A percentile compares a stretch with the other conserved stretches of the same genome.
Conservation (phyloP, 2,888 invertebrate genomes). For the Sinopyrophorus schimmeli region DNA sequence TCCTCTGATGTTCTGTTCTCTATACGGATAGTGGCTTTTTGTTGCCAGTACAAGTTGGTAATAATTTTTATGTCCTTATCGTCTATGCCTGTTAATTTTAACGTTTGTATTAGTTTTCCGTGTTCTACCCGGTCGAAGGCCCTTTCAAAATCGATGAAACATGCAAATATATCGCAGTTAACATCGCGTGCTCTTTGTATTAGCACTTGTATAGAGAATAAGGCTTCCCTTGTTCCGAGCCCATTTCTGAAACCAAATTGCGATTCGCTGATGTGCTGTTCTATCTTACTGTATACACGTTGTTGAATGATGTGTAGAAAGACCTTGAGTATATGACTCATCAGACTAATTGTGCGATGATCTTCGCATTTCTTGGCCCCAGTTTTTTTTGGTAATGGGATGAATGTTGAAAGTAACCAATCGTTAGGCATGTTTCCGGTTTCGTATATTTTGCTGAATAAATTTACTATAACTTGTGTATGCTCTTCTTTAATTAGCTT, state of each 20-base stretch:
- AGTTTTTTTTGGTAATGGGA: neutral
- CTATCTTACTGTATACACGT: conserved; percentile 2
- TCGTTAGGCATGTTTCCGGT: conserved; percentile 1
- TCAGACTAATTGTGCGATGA: conserved; percentile 1
- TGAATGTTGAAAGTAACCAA: conserved; percentile 4
- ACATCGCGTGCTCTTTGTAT: neutral
- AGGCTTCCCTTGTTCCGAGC: neutral
- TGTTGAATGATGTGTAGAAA: conserved; percentile 4
- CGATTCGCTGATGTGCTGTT: conserved; percentile 12
- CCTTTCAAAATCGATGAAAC: neutral
- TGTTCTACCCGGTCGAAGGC: neutral
- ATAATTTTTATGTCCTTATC: neutral
- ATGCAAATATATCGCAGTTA: conserved; percentile 1
- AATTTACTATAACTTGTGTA: neutral
- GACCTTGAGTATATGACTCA: conserved; percentile 5
- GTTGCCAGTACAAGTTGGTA: conserved; percentile 3
- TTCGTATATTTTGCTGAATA: neutral
- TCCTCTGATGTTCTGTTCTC: neutral
- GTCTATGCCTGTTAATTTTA: neutral
- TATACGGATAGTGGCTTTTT: conserved; percentile 3
- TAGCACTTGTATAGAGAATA: conserved; percentile 3
- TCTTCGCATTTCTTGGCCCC: neutral
- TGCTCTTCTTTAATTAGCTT: neutral
- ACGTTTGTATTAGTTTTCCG: neutral
- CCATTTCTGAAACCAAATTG: conserved; percentile 3